Base-by-base conservation (phyloP, 2,888 invertebrate species). In the Harpalus rufipes region DNA sequence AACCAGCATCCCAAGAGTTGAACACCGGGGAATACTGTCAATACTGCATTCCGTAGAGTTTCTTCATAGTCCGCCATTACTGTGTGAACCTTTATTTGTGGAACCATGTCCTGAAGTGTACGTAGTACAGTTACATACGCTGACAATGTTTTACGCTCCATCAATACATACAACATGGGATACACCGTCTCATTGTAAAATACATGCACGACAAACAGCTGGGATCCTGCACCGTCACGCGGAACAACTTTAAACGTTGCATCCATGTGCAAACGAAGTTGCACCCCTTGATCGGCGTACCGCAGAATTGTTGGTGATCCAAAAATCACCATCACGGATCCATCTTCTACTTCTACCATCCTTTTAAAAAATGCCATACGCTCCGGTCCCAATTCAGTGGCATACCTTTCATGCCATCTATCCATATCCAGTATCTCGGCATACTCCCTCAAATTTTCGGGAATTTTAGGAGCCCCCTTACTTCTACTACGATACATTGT, bases 1-100 rank as follows among this genome's bases (percentile, higher is more conserved):
- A 76, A 76, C 76, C 76, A 76, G 7, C 76, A 76, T 7, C 76
- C 51, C 21, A 76, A 41, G 21, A 76, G 56, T 16, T 51, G 14
- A 8, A 25, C 76, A 6, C 44, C 51, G 6, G 56, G 51, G 18
- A 76, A 76, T 51, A 41, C 18, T 4, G 18, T 16, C 10, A 51
- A 10, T 10, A 76, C 10, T n/a, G 76, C 76, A 51, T 76, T 25
- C 16, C 68, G 39, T 14, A 72, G 41, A 39, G 16, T 1, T 39
- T 8, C 39, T n/a, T 72, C 68, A n/a, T 72, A 72, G 18, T 72
- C 68, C 3, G 68, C 8, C 68, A 72, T 72, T 32, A 32, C 32
- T 32, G 32, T 4, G 32, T 32, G 32, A 32, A 32, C 32, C 5
- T 32, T 32, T 32, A 32, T 32, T 32, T 32, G 32, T 32, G 32